A percentile compares a stretch with the other conserved stretches of the same genome.
These are phyloP conservation scores for Vidua macroura DNA, from an alignment of 2,113 vertebrate species.

Conservation along the genomic window DNA sequence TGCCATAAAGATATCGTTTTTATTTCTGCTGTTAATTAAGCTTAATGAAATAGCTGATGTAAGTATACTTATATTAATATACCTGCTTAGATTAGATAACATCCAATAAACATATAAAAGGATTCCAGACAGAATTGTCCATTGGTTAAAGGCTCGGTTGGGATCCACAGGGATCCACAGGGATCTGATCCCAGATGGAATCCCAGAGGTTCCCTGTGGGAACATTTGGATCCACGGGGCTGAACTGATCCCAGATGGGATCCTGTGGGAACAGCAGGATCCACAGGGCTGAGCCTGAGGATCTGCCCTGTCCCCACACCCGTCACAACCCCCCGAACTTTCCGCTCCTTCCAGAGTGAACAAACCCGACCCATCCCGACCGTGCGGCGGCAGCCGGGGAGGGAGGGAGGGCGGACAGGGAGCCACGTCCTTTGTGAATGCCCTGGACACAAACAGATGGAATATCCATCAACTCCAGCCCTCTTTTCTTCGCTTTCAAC, in stretches of 20 bases:
- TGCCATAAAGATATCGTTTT: neutral
- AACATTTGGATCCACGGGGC: accelerated
- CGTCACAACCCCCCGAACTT: neutral
- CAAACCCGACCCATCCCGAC: neutral
- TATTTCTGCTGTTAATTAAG: neutral
- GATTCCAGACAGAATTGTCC: neutral
- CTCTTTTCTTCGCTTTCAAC: slow-evolving; percentile 54
- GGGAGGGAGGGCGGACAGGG: neutral
- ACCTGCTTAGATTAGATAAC: neutral
- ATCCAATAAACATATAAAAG: neutral
- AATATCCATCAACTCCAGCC: slow-evolving; percentile 72
- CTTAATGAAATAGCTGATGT: neutral
- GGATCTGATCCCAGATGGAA: neutral
- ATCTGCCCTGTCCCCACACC: neutral
- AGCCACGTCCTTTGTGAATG: slow-evolving; percentile 50
- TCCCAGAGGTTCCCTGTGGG: no score
- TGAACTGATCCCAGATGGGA: accelerated
- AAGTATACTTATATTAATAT: neutral
- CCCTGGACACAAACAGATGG: slow-evolving; percentile 74
- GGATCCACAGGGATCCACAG: neutral
- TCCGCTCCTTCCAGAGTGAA: neutral
- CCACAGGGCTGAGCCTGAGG: neutral
- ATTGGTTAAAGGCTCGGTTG: neutral
- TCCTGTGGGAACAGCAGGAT: accelerated
- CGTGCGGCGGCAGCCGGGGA: neutral